These are phyloP conservation scores for Dromaius novaehollandiae DNA, from an alignment of 2,113 vertebrate species.

Conservation along the genomic window DNA sequence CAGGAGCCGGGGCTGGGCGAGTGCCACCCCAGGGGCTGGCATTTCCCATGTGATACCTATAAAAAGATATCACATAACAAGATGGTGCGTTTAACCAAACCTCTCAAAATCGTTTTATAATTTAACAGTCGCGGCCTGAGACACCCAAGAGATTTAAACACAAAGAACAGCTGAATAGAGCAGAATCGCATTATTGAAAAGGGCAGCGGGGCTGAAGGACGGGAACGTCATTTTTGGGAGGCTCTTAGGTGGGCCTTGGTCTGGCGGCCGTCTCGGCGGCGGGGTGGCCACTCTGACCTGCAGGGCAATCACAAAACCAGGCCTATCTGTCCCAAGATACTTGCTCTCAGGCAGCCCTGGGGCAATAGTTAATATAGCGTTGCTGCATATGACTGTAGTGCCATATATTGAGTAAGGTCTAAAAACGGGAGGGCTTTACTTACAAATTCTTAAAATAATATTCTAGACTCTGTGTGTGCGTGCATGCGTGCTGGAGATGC, in stretches of 20 bases:
- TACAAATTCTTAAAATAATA: background rate
- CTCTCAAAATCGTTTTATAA: conserved; percentile 3
- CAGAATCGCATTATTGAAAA: background rate
- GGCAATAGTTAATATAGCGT: background rate
- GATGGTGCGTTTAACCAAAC: background rate
- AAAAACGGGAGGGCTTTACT: background rate
- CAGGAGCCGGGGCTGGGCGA: background rate
- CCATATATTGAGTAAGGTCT: background rate
- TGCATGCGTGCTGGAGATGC: background rate
- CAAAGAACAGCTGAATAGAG: background rate
- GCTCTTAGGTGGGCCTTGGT: background rate
- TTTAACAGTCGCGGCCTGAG: background rate
- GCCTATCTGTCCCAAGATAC: background rate
- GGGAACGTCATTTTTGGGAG: background rate
- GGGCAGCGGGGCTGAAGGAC: background rate
- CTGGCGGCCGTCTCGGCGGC: background rate
- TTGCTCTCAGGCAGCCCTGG: fast-evolving
- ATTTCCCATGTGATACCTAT: background rate
- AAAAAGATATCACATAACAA: background rate
- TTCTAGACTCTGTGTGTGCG: too few relatives aligned
- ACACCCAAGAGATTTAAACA: background rate
- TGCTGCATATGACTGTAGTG: fast-evolving
- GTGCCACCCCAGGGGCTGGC: background rate
- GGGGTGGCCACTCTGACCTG: background rate
- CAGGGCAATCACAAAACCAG: background rate